phyloP scores from a whole-genome alignment of 2,113 vertebrate genomes.

The Rhizomys pruinosus region DNA sequence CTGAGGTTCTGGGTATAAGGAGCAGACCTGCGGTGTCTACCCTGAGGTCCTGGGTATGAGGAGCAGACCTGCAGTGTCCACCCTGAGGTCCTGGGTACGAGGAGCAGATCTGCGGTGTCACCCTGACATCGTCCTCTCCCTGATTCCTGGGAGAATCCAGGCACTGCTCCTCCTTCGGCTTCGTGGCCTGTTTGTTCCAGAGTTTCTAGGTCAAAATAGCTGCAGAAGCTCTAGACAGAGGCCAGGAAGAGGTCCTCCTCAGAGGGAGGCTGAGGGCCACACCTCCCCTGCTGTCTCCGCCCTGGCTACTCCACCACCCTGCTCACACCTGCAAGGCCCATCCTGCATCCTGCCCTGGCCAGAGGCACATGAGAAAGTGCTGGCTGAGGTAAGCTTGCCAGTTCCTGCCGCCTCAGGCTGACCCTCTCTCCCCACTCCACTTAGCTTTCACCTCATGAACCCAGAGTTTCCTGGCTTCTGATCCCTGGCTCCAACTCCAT shows the following conservation, averaged over 20 bases:
- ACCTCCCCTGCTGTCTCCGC: not conserved
- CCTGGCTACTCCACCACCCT: not conserved
- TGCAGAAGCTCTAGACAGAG: conserved; percentile 28
- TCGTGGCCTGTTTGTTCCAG: not conserved
- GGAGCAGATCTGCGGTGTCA: not conserved
- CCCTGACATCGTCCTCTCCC: not conserved
- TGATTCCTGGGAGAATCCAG: not conserved
- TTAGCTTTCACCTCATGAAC: conserved; percentile 67
- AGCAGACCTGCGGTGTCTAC: too few relatives aligned
- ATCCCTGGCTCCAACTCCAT: conserved; percentile 12
- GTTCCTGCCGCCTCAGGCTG: not conserved
- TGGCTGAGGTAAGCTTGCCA: conserved; percentile 23
- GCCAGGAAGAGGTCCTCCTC: not conserved
- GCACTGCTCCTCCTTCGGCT: not conserved
- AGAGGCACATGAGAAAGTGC: not conserved
- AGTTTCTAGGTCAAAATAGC: conserved; percentile 13
- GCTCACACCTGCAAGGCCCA: not conserved
- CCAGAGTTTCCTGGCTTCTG: conserved; percentile 65
- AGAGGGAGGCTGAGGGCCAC: not conserved
- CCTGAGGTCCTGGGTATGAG: not conserved
- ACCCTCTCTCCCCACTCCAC: conserved; percentile 35
- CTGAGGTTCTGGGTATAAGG: too few relatives aligned
- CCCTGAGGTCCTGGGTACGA: not conserved
- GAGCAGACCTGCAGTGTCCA: too few relatives aligned
- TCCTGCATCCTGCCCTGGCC: not conserved